Conservation (phyloP, 2,888 invertebrate genomes). For the Andrena dorsata region DNA sequence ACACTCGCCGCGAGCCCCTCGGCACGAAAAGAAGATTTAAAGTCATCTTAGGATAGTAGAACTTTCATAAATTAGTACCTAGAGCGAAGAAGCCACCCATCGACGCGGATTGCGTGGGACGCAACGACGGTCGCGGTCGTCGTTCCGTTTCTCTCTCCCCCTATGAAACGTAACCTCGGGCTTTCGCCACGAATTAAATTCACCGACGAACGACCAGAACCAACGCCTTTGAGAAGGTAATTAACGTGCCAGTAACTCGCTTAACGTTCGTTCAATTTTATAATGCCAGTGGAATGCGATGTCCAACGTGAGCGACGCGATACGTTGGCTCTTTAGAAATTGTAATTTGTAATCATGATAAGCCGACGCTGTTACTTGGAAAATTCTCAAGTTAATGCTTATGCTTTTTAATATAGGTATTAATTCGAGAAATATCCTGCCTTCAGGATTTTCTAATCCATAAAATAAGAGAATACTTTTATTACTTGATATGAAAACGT, state of each 20-base stretch:
- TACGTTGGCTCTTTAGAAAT: background rate
- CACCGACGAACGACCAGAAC: background rate
- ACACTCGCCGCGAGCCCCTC: constrained; percentile 55
- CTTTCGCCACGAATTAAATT: constrained; percentile 35
- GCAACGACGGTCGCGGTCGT: constrained; percentile 2
- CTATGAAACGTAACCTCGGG: constrained; percentile 34
- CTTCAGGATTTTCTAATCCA: too few species aligned
- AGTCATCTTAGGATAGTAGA: constrained; percentile 60
- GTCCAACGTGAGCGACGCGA: background rate
- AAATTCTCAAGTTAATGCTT: background rate
- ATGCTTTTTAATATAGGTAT: too few species aligned
- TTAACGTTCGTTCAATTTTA: constrained; percentile 37
- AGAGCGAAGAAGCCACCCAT: constrained; percentile 45
- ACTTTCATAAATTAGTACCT: constrained; percentile 71
- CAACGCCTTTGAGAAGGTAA: constrained; percentile 17
- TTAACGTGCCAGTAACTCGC: constrained; percentile 17
- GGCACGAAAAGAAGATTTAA: constrained; percentile 68
- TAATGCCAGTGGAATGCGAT: constrained; percentile 3
- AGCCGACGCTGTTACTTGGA: background rate
- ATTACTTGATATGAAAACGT: too few species aligned
- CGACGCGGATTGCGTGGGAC: constrained; percentile 49
- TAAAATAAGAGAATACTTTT: too few species aligned
- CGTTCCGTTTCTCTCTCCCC: constrained; percentile 6
- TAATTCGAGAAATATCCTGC: too few species aligned
- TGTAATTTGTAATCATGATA: background rate